Evolutionary conservation across 2,113 vertebrate species (phyloP).

Genomic region (Gobiocypris rarus): DNA sequence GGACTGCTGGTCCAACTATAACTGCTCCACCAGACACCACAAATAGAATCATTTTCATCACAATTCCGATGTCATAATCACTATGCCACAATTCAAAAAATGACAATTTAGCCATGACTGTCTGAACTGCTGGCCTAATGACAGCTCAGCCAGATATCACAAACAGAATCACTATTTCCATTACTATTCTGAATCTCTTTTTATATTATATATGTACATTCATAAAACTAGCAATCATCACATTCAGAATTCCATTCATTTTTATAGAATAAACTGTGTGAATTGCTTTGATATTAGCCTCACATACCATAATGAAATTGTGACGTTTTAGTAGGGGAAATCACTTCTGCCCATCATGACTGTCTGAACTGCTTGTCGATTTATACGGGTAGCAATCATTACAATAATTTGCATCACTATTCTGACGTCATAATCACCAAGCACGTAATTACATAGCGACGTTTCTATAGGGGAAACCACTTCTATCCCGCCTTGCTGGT

Average conservation of each 20-base stretch:
- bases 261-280: not conserved
- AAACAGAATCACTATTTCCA: not conserved
- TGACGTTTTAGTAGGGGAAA: not conserved
- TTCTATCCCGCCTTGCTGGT: not conserved
- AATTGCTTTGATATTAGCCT: not conserved
- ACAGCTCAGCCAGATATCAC: not conserved
- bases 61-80: not conserved
- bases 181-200: not conserved
- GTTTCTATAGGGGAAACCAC: not conserved
- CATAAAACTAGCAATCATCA: not conserved
- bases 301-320: too few relatives aligned
- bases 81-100: not conserved
- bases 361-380: not conserved
- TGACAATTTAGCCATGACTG: not conserved
- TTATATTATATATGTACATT: not conserved
- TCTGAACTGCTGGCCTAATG: not conserved
- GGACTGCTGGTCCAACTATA: not conserved
- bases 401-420: not conserved
- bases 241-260: not conserved
- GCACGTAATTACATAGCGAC: constrained; percentile 9
- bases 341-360: not conserved
- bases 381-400: not conserved
- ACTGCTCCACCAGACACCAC: not conserved
- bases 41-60: not conserved
- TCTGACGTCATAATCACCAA: not conserved